Percentiles rank a stretch among this genome's conserved stretches.
phyloP scores from a whole-genome alignment of 2,888 invertebrate species.

The Pristionchus japonicus region DNA sequence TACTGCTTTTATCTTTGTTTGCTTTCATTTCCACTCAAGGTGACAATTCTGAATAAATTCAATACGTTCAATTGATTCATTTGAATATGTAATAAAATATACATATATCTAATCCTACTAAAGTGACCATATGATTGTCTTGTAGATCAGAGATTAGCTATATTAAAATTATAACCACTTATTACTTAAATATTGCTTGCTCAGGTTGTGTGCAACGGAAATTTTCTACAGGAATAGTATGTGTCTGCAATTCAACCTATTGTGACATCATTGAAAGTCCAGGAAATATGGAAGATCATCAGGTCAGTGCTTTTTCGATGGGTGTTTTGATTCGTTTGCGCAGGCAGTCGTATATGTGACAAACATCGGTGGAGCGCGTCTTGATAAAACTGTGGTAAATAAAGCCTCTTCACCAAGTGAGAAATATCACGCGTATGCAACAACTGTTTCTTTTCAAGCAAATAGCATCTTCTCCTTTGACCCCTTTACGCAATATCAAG shows the following conservation, averaged over 20 bases:
- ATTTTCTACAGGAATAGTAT: background rate
- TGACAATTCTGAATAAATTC: background rate
- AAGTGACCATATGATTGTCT: too few species aligned
- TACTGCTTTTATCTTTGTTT: background rate
- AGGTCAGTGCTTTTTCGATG: background rate
- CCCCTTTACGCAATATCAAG: background rate
- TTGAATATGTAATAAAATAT: too few species aligned
- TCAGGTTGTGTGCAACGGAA: background rate
- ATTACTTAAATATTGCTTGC: background rate
- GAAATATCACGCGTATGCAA: too few species aligned
- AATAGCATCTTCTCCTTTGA: background rate
- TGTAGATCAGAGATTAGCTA: too few species aligned
- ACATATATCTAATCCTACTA: too few species aligned
- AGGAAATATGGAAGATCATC: background rate
- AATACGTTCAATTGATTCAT: too few species aligned
- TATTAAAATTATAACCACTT: too few species aligned
- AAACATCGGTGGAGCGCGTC: background rate
- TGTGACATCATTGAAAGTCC: background rate
- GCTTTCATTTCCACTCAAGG: background rate
- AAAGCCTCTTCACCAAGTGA: background rate
- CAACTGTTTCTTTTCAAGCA: background rate
- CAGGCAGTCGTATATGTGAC: background rate
- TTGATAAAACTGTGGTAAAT: background rate
- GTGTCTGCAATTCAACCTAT: slow-evolving; percentile 31
- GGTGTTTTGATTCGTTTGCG: background rate